These are phyloP conservation scores for Cheilosia grossa DNA, from an alignment of 2,888 invertebrate species.

Conservation along the genomic window DNA sequence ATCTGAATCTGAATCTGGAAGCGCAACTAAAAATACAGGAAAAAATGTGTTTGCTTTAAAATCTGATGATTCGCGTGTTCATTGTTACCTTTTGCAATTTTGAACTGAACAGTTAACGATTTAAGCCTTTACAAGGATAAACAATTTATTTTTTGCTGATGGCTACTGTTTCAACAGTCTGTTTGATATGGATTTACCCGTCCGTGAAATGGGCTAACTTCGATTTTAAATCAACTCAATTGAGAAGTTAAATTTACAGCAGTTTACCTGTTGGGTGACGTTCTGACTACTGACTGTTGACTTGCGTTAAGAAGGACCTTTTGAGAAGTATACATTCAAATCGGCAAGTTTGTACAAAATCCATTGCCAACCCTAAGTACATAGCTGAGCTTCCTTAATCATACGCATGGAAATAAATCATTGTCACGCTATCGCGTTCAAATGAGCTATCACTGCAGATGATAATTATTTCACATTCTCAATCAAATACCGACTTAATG, in stretches of 20 bases:
- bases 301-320: too few relatives aligned
- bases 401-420: too few relatives aligned
- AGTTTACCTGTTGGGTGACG: too few relatives aligned
- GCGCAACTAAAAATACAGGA: background rate
- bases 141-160: background rate
- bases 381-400: too few relatives aligned
- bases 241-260: background rate
- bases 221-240: background rate
- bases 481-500: background rate
- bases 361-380: too few relatives aligned
- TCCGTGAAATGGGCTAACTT: background rate
- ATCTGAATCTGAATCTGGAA: background rate
- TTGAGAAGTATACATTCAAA: too few relatives aligned
- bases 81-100: constrained; percentile 25
- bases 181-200: background rate
- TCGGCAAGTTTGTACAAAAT: too few relatives aligned
- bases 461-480: too few relatives aligned
- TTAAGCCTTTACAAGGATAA: constrained; percentile 6
- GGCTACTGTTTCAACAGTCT: background rate
- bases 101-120: constrained; percentile 39
- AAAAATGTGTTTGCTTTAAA: constrained; percentile 10
- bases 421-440: too few relatives aligned
- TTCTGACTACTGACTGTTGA: too few relatives aligned
- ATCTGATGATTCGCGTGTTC: constrained; percentile 43
- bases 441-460: too few relatives aligned